A percentile compares a stretch with the other conserved stretches of the same genome.
phyloP scores from a whole-genome alignment of 2,797 vertebrate genomes.

The Clamator glandarius region DNA sequence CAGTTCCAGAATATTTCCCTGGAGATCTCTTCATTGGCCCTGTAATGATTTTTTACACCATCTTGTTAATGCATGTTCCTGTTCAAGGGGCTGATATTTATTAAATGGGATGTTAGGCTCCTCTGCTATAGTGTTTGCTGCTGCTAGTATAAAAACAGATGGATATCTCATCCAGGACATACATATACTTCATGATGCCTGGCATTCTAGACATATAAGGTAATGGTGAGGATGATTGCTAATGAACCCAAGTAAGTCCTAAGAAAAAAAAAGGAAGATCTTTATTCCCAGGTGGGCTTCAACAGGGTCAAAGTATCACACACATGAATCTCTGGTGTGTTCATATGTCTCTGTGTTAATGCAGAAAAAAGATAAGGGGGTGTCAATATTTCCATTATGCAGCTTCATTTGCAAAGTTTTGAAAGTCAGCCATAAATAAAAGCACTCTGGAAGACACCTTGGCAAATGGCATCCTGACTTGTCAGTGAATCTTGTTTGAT shows the following conservation, averaged over 20 bases:
- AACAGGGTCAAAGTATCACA: conserved; percentile 13
- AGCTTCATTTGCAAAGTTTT: conserved; percentile 22
- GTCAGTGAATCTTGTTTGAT: not conserved
- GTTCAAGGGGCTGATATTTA: not conserved
- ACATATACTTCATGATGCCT: not conserved
- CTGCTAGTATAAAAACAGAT: not conserved
- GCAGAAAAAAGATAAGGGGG: conserved; percentile 30
- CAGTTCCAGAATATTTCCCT: not conserved
- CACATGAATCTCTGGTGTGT: not conserved
- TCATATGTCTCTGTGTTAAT: not conserved
- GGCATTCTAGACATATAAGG: conserved; percentile 11
- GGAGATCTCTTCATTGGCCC: not conserved
- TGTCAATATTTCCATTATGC: conserved; percentile 50
- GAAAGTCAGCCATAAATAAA: conserved; percentile 45
- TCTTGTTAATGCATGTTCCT: not conserved
- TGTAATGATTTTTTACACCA: not conserved
- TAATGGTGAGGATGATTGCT: not conserved
- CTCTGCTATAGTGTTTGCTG: not conserved
- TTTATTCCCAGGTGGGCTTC: not conserved
- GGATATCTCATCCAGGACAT: not conserved
- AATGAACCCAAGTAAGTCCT: not conserved
- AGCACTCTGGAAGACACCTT: conserved; percentile 34
- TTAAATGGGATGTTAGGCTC: not conserved
- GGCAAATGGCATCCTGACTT: conserved; percentile 23
- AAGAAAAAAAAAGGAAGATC: conserved; percentile 24